Conservation (phyloP, 2,888 invertebrate species). For the Branchellion lobata region DNA sequence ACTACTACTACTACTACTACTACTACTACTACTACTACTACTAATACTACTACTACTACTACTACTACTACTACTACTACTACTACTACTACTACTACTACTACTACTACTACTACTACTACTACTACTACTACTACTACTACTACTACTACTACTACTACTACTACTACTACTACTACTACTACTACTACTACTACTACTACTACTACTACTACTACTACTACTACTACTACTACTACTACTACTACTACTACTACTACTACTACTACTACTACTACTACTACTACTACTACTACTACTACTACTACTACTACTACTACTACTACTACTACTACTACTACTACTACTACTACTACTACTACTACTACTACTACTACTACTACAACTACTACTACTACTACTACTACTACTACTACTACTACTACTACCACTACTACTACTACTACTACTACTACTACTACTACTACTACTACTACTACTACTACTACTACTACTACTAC, state of each 20-base stretch:
- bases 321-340: constrained; percentile 47
- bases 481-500: constrained; percentile 8
- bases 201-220: constrained; percentile 29
- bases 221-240: constrained; percentile 29
- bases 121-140: constrained; percentile 21
- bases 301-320: constrained; percentile 31
- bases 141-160: constrained; percentile 29
- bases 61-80: too few relatives aligned
- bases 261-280: constrained; percentile 20
- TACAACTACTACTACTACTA: constrained; percentile 24
- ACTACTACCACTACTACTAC: background rate
- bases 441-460: background rate
- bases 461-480: background rate
- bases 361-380: constrained; percentile 44
- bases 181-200: constrained; percentile 29
- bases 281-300: constrained; percentile 27
- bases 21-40: too few relatives aligned
- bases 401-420: constrained; percentile 35
- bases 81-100: too few relatives aligned
- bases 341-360: constrained; percentile 46
- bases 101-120: too few relatives aligned
- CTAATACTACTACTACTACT: too few relatives aligned
- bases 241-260: constrained; percentile 23
- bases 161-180: constrained; percentile 29
- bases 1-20: too few relatives aligned